phyloP scores from a whole-genome alignment of 2,888 invertebrate species.

The Platyscelio sp. region DNA sequence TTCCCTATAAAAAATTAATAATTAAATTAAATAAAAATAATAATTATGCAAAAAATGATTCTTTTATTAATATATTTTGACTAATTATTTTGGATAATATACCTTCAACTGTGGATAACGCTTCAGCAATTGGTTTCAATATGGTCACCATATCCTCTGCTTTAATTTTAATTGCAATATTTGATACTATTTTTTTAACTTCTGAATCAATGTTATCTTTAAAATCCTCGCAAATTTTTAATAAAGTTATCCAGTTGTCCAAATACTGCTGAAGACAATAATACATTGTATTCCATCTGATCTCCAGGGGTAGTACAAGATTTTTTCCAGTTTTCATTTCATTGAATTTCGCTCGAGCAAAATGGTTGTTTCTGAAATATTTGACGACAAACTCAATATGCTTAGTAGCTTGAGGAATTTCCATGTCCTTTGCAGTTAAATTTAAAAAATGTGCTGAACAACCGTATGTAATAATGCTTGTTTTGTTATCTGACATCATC shows the following conservation, averaged over 20 bases:
- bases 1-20: slow-evolving; percentile 20
- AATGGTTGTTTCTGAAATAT: slow-evolving; percentile 47
- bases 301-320: slow-evolving; percentile 20
- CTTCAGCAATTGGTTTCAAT: slow-evolving; percentile 35
- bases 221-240: slow-evolving; percentile 36
- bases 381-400: slow-evolving; percentile 14
- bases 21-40: background rate
- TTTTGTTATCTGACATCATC: background rate
- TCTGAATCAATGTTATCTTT: slow-evolving; percentile 39
- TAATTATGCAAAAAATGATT: background rate
- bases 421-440: slow-evolving; percentile 25
- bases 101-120: slow-evolving; percentile 11
- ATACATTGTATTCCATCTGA: slow-evolving; percentile 38
- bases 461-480: slow-evolving; percentile 15
- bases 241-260: slow-evolving; percentile 38
- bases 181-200: slow-evolving; percentile 33
- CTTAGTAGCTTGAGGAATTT: slow-evolving; percentile 21
- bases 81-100: background rate
- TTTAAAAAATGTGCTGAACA: slow-evolving; percentile 41
- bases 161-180: slow-evolving; percentile 41
- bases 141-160: slow-evolving; percentile 24
- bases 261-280: slow-evolving; percentile 30
- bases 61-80: too few species aligned
- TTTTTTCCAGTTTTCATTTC: slow-evolving; percentile 9
- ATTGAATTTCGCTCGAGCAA: slow-evolving; percentile 19